A percentile compares a stretch with the other conserved stretches of the same genome.
phyloP scores from a whole-genome alignment of 2,113 vertebrate species.

The Pterocles gutturalis region DNA sequence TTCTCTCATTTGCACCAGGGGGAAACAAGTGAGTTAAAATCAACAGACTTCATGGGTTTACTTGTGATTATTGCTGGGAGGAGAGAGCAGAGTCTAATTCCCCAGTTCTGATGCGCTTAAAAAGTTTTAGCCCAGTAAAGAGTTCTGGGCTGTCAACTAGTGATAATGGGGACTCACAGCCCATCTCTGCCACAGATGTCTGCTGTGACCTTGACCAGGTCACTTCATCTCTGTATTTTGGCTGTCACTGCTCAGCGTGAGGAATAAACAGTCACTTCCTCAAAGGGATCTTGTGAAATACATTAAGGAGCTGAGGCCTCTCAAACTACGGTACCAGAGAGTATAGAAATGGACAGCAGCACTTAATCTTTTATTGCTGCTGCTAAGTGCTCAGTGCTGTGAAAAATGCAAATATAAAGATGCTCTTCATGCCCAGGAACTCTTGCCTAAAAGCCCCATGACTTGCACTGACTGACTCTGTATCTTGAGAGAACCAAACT shows the following conservation, averaged over 20 bases:
- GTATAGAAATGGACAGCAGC: background rate
- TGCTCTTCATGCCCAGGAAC: background rate
- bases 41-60: background rate
- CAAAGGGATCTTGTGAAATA: background rate
- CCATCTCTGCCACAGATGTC: background rate
- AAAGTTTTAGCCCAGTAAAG: background rate
- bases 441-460: background rate
- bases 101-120: background rate
- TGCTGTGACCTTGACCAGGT: background rate
- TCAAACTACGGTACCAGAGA: background rate
- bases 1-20: background rate
- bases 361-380: background rate
- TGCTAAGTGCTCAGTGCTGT: background rate
- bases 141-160: background rate
- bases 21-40: background rate
- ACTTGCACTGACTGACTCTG: background rate
- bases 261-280: background rate
- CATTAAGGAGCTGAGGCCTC: background rate
- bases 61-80: background rate
- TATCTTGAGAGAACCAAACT: background rate
- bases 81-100: conserved; percentile 3
- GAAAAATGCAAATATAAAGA: conserved; percentile 27
- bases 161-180: background rate
- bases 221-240: background rate
- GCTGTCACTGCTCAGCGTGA: background rate